Evolutionary conservation across 1,140 invertebrate genomes (phyloP).

Genomic region (Brachionus asplanchnoidis): DNA sequence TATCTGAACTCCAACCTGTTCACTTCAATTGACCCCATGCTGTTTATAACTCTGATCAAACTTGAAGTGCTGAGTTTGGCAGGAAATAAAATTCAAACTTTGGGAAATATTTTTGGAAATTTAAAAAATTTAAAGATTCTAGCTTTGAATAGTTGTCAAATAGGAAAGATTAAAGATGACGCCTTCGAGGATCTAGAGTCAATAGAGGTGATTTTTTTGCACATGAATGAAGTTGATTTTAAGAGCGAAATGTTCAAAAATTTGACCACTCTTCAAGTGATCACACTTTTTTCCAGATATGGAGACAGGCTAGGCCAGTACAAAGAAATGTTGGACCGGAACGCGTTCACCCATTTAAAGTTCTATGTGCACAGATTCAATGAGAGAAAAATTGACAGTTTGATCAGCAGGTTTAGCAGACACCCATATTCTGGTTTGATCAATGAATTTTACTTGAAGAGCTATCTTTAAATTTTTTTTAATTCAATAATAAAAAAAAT

Average conservation of each 20-base stretch:
- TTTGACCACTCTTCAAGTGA: neutral
- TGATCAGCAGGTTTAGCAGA: neutral
- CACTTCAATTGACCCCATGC: neutral
- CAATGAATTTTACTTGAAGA: constrained; percentile 14
- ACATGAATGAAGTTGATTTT: neutral
- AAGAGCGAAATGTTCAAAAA: neutral
- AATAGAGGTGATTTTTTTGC: neutral
- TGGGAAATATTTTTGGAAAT: neutral
- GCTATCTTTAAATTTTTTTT: neutral
- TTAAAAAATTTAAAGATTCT: neutral
- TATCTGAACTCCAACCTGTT: neutral
- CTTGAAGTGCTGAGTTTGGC: neutral
- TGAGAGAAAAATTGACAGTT: neutral
- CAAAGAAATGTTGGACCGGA: neutral
- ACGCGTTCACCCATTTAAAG: neutral
- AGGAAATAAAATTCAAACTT: neutral
- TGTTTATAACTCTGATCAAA: neutral
- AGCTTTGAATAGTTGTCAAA: neutral
- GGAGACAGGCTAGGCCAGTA: neutral
- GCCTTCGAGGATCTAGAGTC: neutral
- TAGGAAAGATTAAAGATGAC: neutral
- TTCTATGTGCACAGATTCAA: neutral
- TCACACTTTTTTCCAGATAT: neutral
- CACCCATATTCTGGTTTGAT: neutral
- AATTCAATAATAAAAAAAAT: too few species aligned